Evolutionary conservation across 2,113 vertebrate species (phyloP).

Genomic region (Trichechus manatus): DNA sequence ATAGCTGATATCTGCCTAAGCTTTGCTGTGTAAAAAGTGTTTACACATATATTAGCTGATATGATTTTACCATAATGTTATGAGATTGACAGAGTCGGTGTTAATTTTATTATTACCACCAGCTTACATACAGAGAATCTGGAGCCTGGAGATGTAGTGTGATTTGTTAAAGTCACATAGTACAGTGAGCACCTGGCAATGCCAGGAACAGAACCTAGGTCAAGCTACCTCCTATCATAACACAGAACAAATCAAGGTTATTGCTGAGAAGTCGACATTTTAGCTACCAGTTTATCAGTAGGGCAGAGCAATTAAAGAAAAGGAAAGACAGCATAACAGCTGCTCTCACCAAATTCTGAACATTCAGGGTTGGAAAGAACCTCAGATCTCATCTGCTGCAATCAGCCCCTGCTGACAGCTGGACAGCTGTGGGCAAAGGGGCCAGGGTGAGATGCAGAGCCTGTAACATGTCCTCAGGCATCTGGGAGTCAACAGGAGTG

Average conservation of each 20-base stretch:
- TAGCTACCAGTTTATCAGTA: neutral
- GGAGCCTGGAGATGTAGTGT: neutral
- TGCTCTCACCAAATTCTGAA: neutral
- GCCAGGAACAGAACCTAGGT: neutral
- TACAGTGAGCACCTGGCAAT: neutral
- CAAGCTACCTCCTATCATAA: neutral
- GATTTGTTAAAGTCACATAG: neutral
- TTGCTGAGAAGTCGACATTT: neutral
- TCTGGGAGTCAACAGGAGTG: neutral
- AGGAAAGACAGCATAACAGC: neutral
- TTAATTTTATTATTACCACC: neutral
- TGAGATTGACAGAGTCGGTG: neutral
- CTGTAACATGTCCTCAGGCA: neutral
- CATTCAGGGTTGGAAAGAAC: neutral
- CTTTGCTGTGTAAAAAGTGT: neutral
- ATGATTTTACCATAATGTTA: neutral
- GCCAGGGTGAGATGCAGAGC: neutral
- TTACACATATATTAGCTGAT: neutral
- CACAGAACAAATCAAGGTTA: neutral
- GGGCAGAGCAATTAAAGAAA: neutral
- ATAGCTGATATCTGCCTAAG: neutral
- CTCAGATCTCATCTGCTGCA: neutral
- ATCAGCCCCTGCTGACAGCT: neutral
- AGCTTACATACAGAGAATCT: neutral
- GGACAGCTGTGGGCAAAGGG: neutral